Percentiles rank a stretch among this genome's conserved stretches.
Evolutionary conservation across 2,113 vertebrate species (phyloP).

Genomic region (Mellivora capensis): DNA sequence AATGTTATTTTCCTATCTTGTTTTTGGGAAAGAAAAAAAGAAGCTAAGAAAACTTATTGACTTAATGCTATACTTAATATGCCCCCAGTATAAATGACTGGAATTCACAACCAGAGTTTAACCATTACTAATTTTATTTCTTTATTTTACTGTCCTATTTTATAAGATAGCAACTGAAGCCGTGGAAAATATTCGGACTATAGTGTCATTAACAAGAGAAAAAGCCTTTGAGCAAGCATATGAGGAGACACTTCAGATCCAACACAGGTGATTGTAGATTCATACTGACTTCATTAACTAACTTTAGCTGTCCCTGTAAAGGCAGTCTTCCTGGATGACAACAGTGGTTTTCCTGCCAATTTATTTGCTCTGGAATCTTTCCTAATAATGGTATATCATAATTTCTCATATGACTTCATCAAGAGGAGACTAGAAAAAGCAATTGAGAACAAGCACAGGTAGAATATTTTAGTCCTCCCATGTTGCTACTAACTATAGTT

Average conservation of each 20-base stretch:
- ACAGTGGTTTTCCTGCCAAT: background rate
- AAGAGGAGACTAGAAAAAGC: background rate
- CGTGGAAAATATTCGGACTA: slow-evolving; percentile 70
- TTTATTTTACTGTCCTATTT: slow-evolving; percentile 33
- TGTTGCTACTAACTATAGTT: background rate
- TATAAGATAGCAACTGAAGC: slow-evolving; percentile 70
- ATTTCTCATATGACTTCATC: background rate
- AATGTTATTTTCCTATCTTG: background rate
- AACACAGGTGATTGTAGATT: slow-evolving; percentile 53
- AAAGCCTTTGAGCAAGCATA: slow-evolving; percentile 66
- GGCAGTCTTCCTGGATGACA: background rate
- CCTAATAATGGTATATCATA: background rate
- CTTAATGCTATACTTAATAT: background rate
- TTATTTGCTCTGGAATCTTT: background rate
- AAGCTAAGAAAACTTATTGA: slow-evolving; percentile 14
- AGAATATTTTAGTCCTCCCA: background rate
- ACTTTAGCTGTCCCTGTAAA: background rate
- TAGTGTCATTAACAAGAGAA: slow-evolving; percentile 72
- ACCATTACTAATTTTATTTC: slow-evolving; percentile 21
- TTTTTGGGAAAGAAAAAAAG: background rate
- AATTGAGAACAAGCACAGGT: background rate
- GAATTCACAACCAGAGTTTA: background rate
- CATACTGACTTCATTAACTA: background rate
- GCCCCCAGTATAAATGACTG: background rate
- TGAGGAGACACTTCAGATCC: slow-evolving; percentile 59